These are phyloP conservation scores for Zoanthus sociatus DNA, from an alignment of 92 coral and sea anemone species.

Conservation along the genomic window DNA sequence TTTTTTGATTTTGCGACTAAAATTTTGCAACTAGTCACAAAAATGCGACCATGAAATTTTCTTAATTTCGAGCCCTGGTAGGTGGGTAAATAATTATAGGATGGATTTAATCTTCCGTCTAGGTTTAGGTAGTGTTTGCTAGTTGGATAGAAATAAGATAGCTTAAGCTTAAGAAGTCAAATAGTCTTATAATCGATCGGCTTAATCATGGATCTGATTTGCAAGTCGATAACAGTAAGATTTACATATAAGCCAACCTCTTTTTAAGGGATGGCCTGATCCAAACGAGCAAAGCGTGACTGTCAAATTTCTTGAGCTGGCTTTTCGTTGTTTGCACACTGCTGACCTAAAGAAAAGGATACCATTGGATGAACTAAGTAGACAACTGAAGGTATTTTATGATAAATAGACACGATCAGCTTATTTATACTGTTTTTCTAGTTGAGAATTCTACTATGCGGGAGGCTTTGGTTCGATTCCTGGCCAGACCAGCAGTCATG, in stretches of 20 bases:
- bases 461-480: too few species aligned
- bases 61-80: too few species aligned
- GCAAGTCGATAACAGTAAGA: not conserved
- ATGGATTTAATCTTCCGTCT: not conserved
- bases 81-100: not conserved
- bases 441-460: not conserved
- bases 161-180: not conserved
- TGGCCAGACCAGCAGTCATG: too few species aligned
- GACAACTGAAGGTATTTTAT: constrained; percentile 30
- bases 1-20: too few species aligned
- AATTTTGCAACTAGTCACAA: too few species aligned
- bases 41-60: too few species aligned
- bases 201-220: not conserved
- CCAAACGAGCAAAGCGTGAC: constrained; percentile 18
- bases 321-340: constrained; percentile 7
- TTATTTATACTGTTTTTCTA: not conserved
- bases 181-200: not conserved
- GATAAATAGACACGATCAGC: not conserved
- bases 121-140: not conserved
- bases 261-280: constrained; percentile 34
- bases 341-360: not conserved
- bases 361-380: not conserved
- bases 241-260: not conserved
- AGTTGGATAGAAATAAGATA: not conserved
- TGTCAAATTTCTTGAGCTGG: not conserved